Conservation (phyloP, 2,888 invertebrate genomes). For the Cylindroiulus punctatus region DNA sequence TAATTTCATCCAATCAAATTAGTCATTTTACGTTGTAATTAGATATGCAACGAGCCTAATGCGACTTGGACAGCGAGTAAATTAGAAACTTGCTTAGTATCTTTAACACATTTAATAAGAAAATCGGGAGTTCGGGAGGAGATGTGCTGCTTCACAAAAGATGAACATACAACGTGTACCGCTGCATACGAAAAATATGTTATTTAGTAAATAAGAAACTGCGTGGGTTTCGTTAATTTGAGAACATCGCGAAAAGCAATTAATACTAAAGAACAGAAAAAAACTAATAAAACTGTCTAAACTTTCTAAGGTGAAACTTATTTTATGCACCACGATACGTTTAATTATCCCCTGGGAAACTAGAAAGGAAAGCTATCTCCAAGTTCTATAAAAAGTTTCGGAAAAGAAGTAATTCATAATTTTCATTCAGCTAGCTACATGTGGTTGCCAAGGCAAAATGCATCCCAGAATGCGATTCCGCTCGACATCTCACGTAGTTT, state of each 20-base stretch:
- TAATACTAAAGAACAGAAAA: background rate
- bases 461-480: too few species aligned
- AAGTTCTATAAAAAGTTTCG: too few species aligned
- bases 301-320: background rate
- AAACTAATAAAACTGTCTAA: background rate
- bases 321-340: background rate
- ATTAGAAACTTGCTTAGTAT: constrained; percentile 16
- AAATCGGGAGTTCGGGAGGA: background rate
- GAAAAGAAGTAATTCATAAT: too few species aligned
- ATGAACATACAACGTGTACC: background rate
- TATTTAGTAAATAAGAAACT: background rate
- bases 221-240: background rate
- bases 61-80: constrained; percentile 33
- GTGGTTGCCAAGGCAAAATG: too few species aligned
- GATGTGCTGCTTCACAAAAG: background rate
- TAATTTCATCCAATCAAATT: constrained; percentile 45
- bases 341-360: too few species aligned
- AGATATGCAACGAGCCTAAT: constrained; percentile 41
- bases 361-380: too few species aligned
- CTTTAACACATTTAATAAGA: constrained; percentile 16
- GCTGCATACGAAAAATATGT: background rate
- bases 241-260: background rate
- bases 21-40: constrained; percentile 43
- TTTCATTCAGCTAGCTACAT: too few species aligned
- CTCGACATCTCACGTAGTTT: too few species aligned